Base-by-base conservation (phyloP, 2,113 vertebrate species). In the Cyprinodon tularosa region DNA sequence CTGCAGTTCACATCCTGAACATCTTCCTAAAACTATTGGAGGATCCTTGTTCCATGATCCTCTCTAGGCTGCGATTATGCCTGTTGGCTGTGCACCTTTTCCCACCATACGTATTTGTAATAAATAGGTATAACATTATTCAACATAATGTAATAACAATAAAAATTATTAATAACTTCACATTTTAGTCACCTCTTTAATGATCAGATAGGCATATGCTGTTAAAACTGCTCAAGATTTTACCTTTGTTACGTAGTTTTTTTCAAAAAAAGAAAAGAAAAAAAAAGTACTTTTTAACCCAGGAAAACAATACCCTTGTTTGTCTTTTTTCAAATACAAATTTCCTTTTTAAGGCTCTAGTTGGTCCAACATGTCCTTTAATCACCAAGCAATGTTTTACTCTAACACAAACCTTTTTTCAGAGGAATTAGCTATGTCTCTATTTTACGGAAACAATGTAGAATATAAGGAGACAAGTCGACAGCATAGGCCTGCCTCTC, bases 401-500 rank as follows among this genome's bases (percentile, higher is more conserved):
- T 91, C 93, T 91, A 93, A 94, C 89, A 86, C 85, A 92, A 93
- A 92, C 85, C 81, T 84, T 89, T 29, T 94, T 93, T 91, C 80
- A 67, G 77, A 72, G 86, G 88, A 91, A 92, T 93, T 91, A 92
- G 90, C 78, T 87, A 78, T 72, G 81, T 91, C 90, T 91, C 76
- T 71, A 61, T 90, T 90, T 85, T 82, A 84, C 80, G 75, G 78
- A 71, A 86, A 85, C 82, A 47, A 62, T 22, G 42, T 65, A 82
- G 87, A 87, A 89, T 84, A 81, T 22, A 80, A 68, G 66, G 78
- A 89, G 89, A 88, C 83, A 62, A 68, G 84, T 87, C 63, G 69
- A 80, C 45, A 67, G 74, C 75, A 81, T 66, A 74, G 77, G 82
- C 73, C 78, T 89, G 86, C 90, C 87, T 88, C 77, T 71, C 85